Evolutionary conservation across 2,888 invertebrate genomes (phyloP).

Genomic region (Entomobrya proxima): DNA sequence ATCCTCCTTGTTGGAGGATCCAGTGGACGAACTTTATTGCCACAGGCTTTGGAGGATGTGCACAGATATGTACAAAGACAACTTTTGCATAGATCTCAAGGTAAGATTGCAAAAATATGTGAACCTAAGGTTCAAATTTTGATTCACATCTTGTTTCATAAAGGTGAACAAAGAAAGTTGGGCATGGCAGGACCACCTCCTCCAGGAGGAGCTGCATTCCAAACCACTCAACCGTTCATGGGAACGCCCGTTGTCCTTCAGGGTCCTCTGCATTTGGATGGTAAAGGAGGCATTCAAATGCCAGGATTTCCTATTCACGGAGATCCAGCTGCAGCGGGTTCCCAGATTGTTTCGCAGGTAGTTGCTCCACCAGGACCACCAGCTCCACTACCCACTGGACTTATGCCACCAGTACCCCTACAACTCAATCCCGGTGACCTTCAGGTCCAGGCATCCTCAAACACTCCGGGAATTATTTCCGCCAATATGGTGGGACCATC

Average conservation of each 20-base stretch:
- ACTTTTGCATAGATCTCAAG: constrained; percentile 44
- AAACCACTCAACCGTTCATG: constrained; percentile 12
- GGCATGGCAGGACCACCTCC: background rate
- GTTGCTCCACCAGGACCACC: background rate
- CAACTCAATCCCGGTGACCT: background rate
- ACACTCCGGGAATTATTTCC: background rate
- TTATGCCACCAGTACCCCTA: constrained; percentile 16
- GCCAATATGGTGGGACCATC: background rate
- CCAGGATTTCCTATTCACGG: background rate
- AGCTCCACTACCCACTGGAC: background rate
- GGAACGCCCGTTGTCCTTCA: constrained; percentile 29
- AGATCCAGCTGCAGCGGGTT: background rate
- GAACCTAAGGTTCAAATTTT: background rate
- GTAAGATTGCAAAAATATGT: background rate
- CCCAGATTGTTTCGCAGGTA: background rate
- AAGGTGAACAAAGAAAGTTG: background rate
- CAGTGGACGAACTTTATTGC: constrained; percentile 3
- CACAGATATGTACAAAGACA: constrained; percentile 51
- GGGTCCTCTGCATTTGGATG: background rate
- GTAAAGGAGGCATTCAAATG: constrained; percentile 6
- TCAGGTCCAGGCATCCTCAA: background rate
- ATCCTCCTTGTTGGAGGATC: background rate
- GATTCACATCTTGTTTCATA: background rate
- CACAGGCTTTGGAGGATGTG: constrained; percentile 50
- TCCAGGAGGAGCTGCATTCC: constrained; percentile 22